Evolutionary conservation across 1,140 invertebrate genomes (phyloP).

Genomic region (Trypoxylus dichotomus): DNA sequence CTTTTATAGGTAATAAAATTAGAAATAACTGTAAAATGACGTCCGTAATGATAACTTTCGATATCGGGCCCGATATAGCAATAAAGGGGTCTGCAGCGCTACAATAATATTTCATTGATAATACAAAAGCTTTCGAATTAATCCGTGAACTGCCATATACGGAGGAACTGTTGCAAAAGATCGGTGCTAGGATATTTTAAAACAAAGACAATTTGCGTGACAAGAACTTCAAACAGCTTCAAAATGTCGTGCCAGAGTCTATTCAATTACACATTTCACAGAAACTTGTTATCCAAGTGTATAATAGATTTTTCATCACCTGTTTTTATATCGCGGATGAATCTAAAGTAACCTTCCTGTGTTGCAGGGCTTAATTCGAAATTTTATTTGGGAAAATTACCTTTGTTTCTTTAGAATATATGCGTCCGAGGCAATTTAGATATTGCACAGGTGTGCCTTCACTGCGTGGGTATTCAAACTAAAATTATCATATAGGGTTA

Average conservation of each 20-base stretch:
- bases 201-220: slow-evolving; percentile 15
- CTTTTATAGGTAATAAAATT: slow-evolving; percentile 3
- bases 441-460: too few species aligned
- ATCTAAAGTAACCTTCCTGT: background rate
- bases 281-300: background rate
- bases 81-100: background rate
- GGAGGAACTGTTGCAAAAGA: slow-evolving; percentile 16
- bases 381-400: too few species aligned
- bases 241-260: background rate
- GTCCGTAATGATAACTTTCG: background rate
- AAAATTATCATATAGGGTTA: too few species aligned
- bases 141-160: background rate
- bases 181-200: slow-evolving; percentile 5
- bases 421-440: too few species aligned
- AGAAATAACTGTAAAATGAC: slow-evolving; percentile 3
- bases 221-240: slow-evolving; percentile 4
- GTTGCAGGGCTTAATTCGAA: too few species aligned
- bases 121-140: background rate
- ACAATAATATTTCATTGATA: background rate
- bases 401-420: too few species aligned
- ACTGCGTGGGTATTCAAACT: too few species aligned
- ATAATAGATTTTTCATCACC: slow-evolving; percentile 1
- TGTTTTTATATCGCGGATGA: background rate
- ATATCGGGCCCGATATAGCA: background rate
- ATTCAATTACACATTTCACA: background rate